Evolutionary conservation across 2,888 invertebrate genomes (phyloP).

Genomic region (Thalpophila matura): DNA sequence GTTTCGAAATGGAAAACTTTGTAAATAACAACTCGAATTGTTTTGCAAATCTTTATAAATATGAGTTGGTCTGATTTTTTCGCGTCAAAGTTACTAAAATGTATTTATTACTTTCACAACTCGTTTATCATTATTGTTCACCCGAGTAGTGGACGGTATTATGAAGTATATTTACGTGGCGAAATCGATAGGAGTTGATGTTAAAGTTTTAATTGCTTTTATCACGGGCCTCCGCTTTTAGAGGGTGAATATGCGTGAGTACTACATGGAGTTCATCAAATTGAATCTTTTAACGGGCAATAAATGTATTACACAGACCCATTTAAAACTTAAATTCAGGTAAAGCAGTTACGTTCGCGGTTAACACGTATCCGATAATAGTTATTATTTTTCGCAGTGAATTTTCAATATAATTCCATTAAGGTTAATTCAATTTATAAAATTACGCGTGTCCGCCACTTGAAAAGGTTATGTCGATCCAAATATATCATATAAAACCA

Average conservation of each 20-base stretch:
- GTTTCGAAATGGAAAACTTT: slow-evolving; percentile 85
- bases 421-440: slow-evolving; percentile 37
- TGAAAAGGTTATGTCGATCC: slow-evolving; percentile 8
- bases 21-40: slow-evolving; percentile 80
- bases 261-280: slow-evolving; percentile 79
- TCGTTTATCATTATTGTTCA: slow-evolving; percentile 72
- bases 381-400: slow-evolving; percentile 38
- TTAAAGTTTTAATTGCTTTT: slow-evolving; percentile 89
- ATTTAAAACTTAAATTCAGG: slow-evolving; percentile 63
- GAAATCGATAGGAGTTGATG: slow-evolving; percentile 78
- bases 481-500: slow-evolving; percentile 20
- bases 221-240: slow-evolving; percentile 82
- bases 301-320: slow-evolving; percentile 65
- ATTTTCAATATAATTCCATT: slow-evolving; percentile 44
- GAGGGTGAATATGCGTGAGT: slow-evolving; percentile 79
- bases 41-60: slow-evolving; percentile 74
- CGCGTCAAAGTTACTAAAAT: slow-evolving; percentile 60
- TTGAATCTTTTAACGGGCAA: slow-evolving; percentile 78
- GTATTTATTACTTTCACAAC: slow-evolving; percentile 64
- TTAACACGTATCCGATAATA: slow-evolving; percentile 23
- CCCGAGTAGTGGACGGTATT: slow-evolving; percentile 66
- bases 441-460: slow-evolving; percentile 28
- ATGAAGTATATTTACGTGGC: slow-evolving; percentile 73
- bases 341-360: slow-evolving; percentile 22
- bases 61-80: slow-evolving; percentile 64